Evolutionary conservation across 2,888 invertebrate species (phyloP), one percentile per base, ranked within the genome.

Genomic region (Rhagophthalmus giganteus): DNA sequence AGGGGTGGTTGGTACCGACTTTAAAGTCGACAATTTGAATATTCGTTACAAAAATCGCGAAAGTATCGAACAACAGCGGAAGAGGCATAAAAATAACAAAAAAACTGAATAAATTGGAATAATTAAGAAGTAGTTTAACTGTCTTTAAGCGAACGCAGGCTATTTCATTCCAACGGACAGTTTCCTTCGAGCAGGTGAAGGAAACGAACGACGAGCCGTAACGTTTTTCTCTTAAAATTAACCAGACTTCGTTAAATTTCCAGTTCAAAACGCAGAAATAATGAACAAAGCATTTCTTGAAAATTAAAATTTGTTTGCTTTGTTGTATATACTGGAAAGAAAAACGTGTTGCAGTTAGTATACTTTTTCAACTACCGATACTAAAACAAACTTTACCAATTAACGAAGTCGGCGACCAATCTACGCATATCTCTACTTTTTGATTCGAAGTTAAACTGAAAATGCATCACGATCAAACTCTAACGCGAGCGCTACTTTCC

Each of bases 231-330:
- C 13, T 25, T 25, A 20, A 34, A 33, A 39, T 51, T 35, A 30
- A 40, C 15, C 13, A 37, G 48, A 53, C 39, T 42, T 53, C 48
- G 47, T 53, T 53, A 47, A 37, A 44, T 53, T 53, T 48, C 47
- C 53, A 48, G 42, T 41, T 48, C 48, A 47, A 53, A 53, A 48
- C 38, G 16, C 48, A 48, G 48, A 53, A 48, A 53, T 53, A 53
- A 53, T 48, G 53, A 53, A 53, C 42, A 53, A 44, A 30, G 50
- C 50, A 50, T 42, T 40, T 40, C 35, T 30, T 42, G 32, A 41
- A 49, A 52, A 57, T 55, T 57, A 55, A 57, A 55, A 55, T 54
- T 54, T 54, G 49, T 48, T 54, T 41, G 30, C 50, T 32, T 35
- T 41, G 42, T 41, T 30, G 30, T n/a, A n/a, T 39, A 30, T 30